These are phyloP conservation scores for Halcyon leucocephala DNA, from an alignment of 2,797 vertebrate species.

Conservation along the genomic window DNA sequence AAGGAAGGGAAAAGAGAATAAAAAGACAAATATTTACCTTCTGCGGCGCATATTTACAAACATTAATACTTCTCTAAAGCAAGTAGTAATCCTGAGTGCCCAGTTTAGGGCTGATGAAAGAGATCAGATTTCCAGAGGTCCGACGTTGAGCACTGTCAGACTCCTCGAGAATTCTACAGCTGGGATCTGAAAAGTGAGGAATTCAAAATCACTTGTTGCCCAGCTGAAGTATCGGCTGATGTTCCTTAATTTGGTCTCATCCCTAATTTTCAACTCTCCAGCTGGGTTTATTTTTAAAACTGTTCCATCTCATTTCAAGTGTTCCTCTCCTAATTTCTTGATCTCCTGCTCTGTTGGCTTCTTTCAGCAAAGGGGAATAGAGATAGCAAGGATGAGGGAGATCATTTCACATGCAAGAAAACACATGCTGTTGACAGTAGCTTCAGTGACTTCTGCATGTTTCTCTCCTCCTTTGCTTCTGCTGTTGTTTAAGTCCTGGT, in stretches of 20 bases:
- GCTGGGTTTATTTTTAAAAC: background rate
- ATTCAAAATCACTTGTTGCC: background rate
- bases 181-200: background rate
- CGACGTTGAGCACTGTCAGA: background rate
- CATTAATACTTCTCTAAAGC: background rate
- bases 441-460: background rate
- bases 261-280: background rate
- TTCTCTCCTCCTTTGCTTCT: background rate
- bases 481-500: background rate
- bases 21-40: background rate
- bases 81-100: background rate
- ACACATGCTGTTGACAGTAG: background rate
- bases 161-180: background rate
- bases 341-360: background rate
- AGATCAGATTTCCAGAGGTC: background rate
- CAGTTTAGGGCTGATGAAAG: background rate
- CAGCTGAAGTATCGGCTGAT: background rate
- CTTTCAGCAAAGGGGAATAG: background rate
- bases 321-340: background rate
- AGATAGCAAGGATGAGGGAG: background rate
- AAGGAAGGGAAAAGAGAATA: background rate
- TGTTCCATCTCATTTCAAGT: background rate
- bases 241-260: background rate
- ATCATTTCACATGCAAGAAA: background rate
- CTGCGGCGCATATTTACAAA: background rate